Conservation (phyloP, 2,797 vertebrate genomes). For the Trematomus bernacchii region DNA sequence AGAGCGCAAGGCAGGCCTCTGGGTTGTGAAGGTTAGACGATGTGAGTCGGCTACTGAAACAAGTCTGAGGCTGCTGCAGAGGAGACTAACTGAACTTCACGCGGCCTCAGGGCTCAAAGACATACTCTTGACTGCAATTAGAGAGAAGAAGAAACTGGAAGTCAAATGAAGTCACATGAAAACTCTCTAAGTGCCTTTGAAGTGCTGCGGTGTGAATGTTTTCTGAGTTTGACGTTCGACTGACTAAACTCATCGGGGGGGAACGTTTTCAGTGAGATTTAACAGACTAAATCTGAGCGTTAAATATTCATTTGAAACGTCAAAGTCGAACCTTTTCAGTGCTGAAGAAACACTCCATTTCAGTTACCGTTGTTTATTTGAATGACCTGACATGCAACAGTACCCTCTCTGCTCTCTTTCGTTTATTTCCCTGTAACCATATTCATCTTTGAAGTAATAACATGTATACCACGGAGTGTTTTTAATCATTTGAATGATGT, state of each 20-base stretch:
- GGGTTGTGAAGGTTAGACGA: background rate
- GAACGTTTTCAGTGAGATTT: background rate
- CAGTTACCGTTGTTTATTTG: background rate
- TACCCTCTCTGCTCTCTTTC: background rate
- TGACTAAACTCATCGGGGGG: background rate
- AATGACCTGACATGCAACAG: background rate
- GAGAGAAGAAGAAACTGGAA: background rate
- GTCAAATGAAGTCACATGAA: constrained; percentile 1
- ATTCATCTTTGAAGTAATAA: background rate
- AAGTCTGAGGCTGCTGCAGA: constrained; percentile 11
- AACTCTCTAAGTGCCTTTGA: constrained; percentile 13
- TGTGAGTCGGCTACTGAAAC: background rate
- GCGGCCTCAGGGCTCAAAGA: constrained; percentile 5
- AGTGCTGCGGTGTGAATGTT: constrained; percentile 12
- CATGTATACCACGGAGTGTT: background rate
- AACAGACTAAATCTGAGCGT: background rate
- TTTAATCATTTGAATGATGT: background rate
- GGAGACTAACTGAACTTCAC: constrained; percentile 37
- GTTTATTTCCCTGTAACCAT: background rate
- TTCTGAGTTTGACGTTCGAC: background rate
- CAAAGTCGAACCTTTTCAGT: background rate
- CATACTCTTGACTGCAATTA: constrained; percentile 17
- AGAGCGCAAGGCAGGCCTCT: background rate
- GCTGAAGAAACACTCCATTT: background rate
- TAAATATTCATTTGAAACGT: background rate